These are phyloP conservation scores for Orbicella faveolata DNA, from an alignment of 64 coral and sea anemone genomes.

Conservation along the genomic window DNA sequence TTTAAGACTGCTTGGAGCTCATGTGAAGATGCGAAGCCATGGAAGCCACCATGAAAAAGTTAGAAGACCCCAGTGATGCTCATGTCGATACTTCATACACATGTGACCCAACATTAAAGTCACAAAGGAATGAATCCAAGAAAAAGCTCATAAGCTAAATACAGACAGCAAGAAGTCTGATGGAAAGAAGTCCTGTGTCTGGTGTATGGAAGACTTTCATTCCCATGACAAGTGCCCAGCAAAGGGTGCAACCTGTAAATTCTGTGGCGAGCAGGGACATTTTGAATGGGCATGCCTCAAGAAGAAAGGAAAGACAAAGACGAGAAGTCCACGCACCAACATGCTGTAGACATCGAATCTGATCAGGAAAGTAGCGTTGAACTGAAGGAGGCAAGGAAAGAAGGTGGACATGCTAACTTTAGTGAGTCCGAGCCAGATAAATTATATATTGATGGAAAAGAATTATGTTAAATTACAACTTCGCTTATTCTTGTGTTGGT, in stretches of 20 bases:
- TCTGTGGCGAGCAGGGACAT: constrained; percentile 46
- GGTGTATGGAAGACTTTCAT: constrained; percentile 46
- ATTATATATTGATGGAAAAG: neutral
- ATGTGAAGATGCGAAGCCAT: constrained; percentile 43
- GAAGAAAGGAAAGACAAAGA: constrained; percentile 26
- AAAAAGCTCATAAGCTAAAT: neutral
- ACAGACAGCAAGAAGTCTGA: neutral
- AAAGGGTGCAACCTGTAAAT: constrained; percentile 46
- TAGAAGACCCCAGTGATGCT: constrained; percentile 9
- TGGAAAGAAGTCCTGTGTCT: constrained; percentile 44
- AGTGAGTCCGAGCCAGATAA: neutral
- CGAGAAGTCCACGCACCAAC: constrained; percentile 1
- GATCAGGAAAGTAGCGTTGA: constrained; percentile 46
- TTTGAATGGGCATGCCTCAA: constrained; percentile 62
- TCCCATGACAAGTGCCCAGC: constrained; percentile 35
- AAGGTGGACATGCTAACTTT: neutral
- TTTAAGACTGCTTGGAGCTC: constrained; percentile 4
- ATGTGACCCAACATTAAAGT: constrained; percentile 46
- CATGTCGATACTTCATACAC: constrained; percentile 31
- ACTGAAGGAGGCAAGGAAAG: neutral
- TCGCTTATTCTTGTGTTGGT: neutral
- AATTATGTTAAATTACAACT: neutral
- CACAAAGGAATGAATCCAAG: constrained; percentile 47
- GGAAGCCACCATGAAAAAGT: constrained; percentile 46
- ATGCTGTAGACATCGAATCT: constrained; percentile 8